phyloP scores from a whole-genome alignment of 2,888 invertebrate species.

The Parascotia fuliginaria region DNA sequence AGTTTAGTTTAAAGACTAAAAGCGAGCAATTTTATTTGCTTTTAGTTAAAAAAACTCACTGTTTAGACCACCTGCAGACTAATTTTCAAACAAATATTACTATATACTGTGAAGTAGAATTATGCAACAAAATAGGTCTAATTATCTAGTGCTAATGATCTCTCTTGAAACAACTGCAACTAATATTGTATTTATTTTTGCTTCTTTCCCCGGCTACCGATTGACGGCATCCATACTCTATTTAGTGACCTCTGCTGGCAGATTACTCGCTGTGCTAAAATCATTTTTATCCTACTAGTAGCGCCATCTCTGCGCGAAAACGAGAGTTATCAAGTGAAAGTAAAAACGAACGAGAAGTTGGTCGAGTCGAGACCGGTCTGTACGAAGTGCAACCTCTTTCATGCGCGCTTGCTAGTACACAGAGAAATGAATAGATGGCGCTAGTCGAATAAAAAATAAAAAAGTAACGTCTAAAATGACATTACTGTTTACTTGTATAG shows the following conservation, averaged over 20 bases:
- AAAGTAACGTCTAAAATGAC: not conserved
- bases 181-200: not conserved
- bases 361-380: not conserved
- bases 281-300: constrained; percentile 4
- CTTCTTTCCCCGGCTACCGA: not conserved
- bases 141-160: too few species aligned
- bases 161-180: not conserved
- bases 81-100: too few species aligned
- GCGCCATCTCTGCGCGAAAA: constrained; percentile 29
- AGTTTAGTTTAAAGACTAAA: too few species aligned
- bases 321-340: constrained; percentile 17
- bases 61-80: too few species aligned
- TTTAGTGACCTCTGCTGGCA: constrained; percentile 21
- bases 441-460: constrained; percentile 16
- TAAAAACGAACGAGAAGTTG: constrained; percentile 14
- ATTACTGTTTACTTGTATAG: not conserved
- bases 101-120: too few species aligned
- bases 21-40: too few species aligned
- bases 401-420: constrained; percentile 10
- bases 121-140: too few species aligned
- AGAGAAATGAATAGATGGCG: constrained; percentile 34
- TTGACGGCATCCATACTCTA: not conserved
- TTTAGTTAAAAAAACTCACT: too few species aligned
- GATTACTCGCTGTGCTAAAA: not conserved
- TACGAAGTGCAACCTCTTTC: constrained; percentile 6